Conservation (phyloP, 2,113 vertebrate species). For the Microcebus lehilahytsara region DNA sequence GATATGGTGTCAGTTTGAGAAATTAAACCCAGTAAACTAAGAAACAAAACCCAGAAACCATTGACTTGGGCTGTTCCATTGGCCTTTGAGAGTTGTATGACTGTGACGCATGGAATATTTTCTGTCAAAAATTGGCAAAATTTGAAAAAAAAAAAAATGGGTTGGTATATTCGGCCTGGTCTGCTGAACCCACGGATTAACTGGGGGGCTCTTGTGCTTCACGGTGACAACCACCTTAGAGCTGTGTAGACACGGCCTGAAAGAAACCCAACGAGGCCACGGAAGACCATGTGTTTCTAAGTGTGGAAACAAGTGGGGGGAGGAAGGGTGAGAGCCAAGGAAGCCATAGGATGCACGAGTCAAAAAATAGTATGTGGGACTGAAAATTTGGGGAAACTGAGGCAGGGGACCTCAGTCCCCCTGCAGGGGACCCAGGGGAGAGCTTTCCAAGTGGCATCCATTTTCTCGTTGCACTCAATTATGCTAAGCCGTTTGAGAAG, state of each 20-base stretch:
- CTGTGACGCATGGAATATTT: neutral
- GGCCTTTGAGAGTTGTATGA: neutral
- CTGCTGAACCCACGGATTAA: neutral
- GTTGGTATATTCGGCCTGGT: neutral
- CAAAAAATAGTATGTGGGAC: neutral
- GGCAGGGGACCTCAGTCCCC: neutral
- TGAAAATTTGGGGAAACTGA: neutral
- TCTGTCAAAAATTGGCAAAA: neutral
- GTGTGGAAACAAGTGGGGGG: accelerated
- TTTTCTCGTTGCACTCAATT: neutral
- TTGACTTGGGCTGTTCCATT: neutral
- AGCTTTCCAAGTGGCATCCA: neutral
- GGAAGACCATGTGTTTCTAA: neutral
- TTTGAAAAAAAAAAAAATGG: neutral
- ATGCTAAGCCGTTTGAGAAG: neutral
- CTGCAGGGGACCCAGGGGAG: neutral
- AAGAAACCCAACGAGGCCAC: accelerated
- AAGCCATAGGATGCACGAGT: neutral
- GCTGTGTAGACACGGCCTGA: neutral
- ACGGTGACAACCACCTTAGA: neutral
- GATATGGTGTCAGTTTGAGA: neutral
- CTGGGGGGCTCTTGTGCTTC: neutral
- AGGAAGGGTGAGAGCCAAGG: neutral
- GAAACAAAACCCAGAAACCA: neutral
- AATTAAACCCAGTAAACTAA: neutral